These are phyloP conservation scores for Adineta ricciae DNA, from an alignment of 2,888 invertebrate species.

Conservation along the genomic window DNA sequence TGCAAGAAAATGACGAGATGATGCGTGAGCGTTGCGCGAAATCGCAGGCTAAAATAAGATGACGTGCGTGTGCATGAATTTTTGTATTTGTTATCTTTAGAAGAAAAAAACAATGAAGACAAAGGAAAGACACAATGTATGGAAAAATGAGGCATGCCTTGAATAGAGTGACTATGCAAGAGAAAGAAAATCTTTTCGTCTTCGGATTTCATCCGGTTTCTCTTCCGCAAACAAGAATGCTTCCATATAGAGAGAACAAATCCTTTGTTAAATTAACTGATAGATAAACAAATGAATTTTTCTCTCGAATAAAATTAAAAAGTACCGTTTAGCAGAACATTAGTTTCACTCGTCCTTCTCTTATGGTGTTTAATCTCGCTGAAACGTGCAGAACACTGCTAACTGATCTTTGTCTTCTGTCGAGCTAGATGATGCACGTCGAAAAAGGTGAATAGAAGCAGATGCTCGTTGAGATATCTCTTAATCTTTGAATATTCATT, in stretches of 20 bases:
- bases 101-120: background rate
- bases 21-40: background rate
- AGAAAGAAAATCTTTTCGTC: background rate
- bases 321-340: no score
- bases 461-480: background rate
- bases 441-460: background rate
- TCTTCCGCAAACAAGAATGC: background rate
- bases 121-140: background rate
- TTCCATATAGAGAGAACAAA: background rate
- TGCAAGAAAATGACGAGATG: background rate
- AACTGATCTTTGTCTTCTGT: background rate
- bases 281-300: background rate
- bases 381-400: no score
- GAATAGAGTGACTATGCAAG: background rate
- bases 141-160: background rate
- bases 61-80: background rate
- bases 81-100: background rate
- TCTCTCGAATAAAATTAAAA: no score
- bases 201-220: background rate
- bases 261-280: background rate
- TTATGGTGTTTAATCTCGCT: no score
- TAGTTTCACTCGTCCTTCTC: no score
- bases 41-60: background rate
- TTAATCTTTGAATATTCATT: background rate
- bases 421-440: background rate